These are phyloP conservation scores for Zeuzera pyrina DNA, from an alignment of 2,888 invertebrate species.

Conservation along the genomic window DNA sequence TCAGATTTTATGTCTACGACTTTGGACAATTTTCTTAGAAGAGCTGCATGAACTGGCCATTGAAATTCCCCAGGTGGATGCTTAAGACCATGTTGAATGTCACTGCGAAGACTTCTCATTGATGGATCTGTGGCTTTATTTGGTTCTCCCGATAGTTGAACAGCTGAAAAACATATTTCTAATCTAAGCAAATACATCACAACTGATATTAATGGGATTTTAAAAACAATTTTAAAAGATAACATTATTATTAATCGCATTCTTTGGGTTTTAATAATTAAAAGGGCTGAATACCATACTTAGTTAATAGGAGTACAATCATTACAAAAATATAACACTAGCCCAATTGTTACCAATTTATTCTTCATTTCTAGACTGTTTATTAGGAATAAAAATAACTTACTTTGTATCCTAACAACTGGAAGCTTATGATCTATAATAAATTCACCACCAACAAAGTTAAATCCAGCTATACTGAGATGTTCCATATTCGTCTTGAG, in stretches of 20 bases:
- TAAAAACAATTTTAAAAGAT: no score
- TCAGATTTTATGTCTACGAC: constrained; percentile 62
- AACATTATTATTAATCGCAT: no score
- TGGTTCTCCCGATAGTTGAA: constrained; percentile 56
- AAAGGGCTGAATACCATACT: no score
- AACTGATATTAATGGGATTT: neutral
- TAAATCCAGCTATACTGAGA: constrained; percentile 80
- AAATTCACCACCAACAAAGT: constrained; percentile 80
- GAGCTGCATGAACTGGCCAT: constrained; percentile 55
- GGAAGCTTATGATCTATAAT: constrained; percentile 84
- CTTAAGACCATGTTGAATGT: constrained; percentile 49
- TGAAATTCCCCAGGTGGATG: constrained; percentile 36
- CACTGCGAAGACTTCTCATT: constrained; percentile 59
- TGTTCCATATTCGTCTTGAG: constrained; percentile 84
- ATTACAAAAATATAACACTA: no score
- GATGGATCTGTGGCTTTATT: constrained; percentile 58
- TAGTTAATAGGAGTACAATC: no score
- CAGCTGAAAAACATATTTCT: constrained; percentile 44
- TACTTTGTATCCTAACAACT: constrained; percentile 85
- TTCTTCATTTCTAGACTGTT: neutral
- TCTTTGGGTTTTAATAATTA: no score
- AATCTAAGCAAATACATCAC: neutral
- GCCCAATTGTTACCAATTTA: no score
- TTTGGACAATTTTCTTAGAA: constrained; percentile 57
- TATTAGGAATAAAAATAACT: constrained; percentile 41